Conservation (phyloP, 2,888 invertebrate genomes). For the Gordius sp. region DNA sequence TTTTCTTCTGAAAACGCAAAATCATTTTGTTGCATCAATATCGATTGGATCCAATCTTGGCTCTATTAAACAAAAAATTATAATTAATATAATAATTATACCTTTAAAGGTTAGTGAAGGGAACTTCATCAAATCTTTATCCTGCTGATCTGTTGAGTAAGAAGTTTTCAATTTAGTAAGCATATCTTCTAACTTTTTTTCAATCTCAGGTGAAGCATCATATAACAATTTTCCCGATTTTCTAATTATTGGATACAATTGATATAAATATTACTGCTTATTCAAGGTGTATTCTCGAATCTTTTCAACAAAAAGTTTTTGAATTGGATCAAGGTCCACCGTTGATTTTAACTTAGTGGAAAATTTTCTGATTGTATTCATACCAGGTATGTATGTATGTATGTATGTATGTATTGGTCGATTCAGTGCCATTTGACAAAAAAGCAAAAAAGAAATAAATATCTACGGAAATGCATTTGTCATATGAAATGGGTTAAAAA, state of each 20-base stretch:
- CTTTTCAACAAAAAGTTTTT: too few relatives aligned
- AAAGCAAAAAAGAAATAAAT: too few relatives aligned
- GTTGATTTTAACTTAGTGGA: too few relatives aligned
- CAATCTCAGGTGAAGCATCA: neutral
- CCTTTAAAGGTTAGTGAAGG: neutral
- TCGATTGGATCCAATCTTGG: neutral
- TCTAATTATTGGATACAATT: neutral
- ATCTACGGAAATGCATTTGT: too few relatives aligned
- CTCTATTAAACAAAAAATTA: neutral
- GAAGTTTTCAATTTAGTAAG: neutral
- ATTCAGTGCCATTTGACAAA: too few relatives aligned
- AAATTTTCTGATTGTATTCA: too few relatives aligned
- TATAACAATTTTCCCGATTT: neutral
- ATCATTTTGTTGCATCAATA: neutral
- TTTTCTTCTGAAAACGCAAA: conserved; percentile 29
- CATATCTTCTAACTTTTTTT: neutral
- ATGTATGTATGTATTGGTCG: too few relatives aligned
- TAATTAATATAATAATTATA: neutral
- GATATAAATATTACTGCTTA: too few relatives aligned
- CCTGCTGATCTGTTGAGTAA: neutral
- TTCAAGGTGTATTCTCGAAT: too few relatives aligned
- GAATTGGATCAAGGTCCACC: too few relatives aligned
- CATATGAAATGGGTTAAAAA: too few relatives aligned
- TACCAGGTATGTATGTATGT: too few relatives aligned
- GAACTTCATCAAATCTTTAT: neutral